These are phyloP conservation scores for Adelges cooleyi DNA, from an alignment of 1,140 invertebrate genomes.

Conservation along the genomic window DNA sequence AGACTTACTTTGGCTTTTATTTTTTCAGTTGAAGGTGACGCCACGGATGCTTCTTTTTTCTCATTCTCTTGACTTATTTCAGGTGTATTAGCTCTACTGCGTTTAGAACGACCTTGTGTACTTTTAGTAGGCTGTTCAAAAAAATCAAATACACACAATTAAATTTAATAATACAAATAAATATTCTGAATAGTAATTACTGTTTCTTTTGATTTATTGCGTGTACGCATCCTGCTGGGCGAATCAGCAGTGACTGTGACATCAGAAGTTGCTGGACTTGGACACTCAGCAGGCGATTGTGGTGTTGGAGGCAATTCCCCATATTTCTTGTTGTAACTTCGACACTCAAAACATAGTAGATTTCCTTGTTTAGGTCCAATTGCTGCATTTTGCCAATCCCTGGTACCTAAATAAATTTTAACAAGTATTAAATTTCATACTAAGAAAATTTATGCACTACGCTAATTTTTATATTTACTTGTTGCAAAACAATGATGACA, in stretches of 20 bases:
- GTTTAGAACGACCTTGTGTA: slow-evolving; percentile 17
- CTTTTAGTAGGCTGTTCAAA: slow-evolving; percentile 15
- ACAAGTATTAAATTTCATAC: too few relatives aligned
- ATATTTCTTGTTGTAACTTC: slow-evolving; percentile 69
- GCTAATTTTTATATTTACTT: slow-evolving; percentile 40
- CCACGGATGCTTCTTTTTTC: slow-evolving; percentile 4
- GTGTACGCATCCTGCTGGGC: slow-evolving; percentile 73
- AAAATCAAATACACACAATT: not conserved
- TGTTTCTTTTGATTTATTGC: slow-evolving; percentile 68
- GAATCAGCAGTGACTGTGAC: slow-evolving; percentile 17
- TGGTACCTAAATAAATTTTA: slow-evolving; percentile 45
- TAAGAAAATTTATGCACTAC: not conserved
- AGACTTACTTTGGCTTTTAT: not conserved
- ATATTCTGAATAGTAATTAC: slow-evolving; percentile 33
- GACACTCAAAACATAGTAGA: slow-evolving; percentile 69
- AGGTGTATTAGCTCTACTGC: slow-evolving; percentile 18
- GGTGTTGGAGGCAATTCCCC: slow-evolving; percentile 56
- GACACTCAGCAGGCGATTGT: slow-evolving; percentile 49
- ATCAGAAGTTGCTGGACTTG: slow-evolving; percentile 58
- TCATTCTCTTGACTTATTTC: slow-evolving; percentile 19
- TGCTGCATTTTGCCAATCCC: slow-evolving; percentile 64
- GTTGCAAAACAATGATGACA: slow-evolving; percentile 46
- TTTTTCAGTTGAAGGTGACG: slow-evolving; percentile 13
- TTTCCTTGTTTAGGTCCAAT: slow-evolving; percentile 52
- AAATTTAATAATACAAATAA: not conserved